phyloP scores from a whole-genome alignment of 2,113 vertebrate genomes.

The Cariama cristata region DNA sequence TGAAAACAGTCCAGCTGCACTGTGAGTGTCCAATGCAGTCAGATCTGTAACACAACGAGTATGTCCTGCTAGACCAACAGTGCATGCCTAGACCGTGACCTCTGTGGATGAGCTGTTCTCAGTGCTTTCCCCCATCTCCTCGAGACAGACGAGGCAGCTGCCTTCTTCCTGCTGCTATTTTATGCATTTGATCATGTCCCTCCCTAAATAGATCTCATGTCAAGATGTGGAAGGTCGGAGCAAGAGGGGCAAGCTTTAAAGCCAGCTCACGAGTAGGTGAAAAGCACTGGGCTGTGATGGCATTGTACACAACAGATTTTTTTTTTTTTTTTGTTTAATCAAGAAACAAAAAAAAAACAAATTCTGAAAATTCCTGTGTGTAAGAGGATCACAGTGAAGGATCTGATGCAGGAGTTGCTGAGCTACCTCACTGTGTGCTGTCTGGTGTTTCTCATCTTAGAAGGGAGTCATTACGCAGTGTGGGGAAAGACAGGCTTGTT shows the following conservation, averaged over 20 bases:
- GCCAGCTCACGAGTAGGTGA: neutral
- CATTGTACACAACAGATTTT: fast-evolving
- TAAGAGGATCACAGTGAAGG: neutral
- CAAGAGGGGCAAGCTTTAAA: neutral
- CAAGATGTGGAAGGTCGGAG: neutral
- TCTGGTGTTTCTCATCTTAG: neutral
- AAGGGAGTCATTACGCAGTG: neutral
- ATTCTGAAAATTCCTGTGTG: neutral
- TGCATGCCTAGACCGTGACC: neutral
- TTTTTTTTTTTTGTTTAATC: neutral
- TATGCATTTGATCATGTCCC: neutral
- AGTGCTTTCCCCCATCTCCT: neutral
- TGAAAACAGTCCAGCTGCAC: neutral
- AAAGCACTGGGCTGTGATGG: neutral
- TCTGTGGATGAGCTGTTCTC: neutral
- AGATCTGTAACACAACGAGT: neutral
- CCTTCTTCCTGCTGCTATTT: neutral
- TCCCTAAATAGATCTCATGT: neutral
- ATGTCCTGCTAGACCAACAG: neutral
- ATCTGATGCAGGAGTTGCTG: neutral
- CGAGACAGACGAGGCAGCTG: neutral
- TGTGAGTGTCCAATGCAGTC: neutral
- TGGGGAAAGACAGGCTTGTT: neutral
- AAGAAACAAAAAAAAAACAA: neutral
- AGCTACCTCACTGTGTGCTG: neutral